A percentile compares a stretch with the other conserved stretches of the same genome.
phyloP scores from a whole-genome alignment of 2,113 vertebrate species.

The Myrmecobius fasciatus region DNA sequence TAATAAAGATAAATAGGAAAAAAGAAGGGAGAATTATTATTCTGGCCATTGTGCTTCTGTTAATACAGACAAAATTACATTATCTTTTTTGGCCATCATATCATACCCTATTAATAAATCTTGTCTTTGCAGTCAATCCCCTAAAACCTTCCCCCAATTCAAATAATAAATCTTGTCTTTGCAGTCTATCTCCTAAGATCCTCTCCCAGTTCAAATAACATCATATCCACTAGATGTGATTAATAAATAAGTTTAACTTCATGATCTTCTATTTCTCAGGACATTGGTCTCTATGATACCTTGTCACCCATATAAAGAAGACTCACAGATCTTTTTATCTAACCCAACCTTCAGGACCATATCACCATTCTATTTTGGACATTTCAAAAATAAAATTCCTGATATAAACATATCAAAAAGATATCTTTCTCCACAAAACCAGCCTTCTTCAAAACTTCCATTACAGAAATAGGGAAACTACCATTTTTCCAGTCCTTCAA shows the following conservation, averaged over 20 bases:
- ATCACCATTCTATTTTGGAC: background rate
- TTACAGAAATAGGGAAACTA: background rate
- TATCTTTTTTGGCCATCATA: background rate
- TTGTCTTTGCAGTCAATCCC: background rate
- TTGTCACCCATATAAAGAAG: background rate
- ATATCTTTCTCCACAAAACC: background rate
- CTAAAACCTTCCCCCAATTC: background rate
- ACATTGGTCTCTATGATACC: background rate
- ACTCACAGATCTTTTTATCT: background rate
- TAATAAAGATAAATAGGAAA: background rate
- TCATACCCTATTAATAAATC: background rate
- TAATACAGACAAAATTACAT: background rate
- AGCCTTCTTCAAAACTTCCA: background rate
- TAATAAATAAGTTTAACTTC: background rate
- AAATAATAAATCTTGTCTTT: background rate
- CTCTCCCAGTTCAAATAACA: background rate
- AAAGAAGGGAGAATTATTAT: background rate
- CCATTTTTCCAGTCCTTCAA: background rate
- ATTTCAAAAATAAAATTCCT: background rate
- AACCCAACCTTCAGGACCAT: background rate
- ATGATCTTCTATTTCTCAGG: background rate
- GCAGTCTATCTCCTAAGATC: background rate
- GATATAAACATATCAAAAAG: background rate
- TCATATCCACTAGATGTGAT: background rate
- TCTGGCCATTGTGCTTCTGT: background rate